These are phyloP conservation scores for Orthosia gothica DNA, from an alignment of 2,888 invertebrate species.

Conservation along the genomic window DNA sequence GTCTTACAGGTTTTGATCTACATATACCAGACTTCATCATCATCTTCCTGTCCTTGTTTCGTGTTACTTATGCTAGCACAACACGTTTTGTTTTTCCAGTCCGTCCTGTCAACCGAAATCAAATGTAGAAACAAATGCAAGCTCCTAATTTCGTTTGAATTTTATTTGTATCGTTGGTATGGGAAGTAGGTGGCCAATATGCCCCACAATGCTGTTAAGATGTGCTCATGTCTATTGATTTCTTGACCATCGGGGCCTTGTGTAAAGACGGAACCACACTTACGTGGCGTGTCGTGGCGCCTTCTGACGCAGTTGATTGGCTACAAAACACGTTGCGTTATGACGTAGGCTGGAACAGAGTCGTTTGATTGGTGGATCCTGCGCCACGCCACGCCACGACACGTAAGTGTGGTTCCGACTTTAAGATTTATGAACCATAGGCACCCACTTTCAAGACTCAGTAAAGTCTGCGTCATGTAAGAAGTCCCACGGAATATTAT, in stretches of 20 bases:
- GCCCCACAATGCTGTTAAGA: background rate
- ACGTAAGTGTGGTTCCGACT: too few relatives aligned
- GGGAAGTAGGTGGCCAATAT: background rate
- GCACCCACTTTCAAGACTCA: background rate
- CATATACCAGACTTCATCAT: background rate
- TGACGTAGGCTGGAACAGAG: too few relatives aligned
- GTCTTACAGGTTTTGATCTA: background rate
- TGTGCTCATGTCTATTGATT: background rate
- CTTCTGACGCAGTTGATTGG: too few relatives aligned
- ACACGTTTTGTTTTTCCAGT: background rate
- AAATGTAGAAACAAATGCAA: background rate
- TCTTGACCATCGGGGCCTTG: background rate
- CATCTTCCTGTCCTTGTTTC: background rate
- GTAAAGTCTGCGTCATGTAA: too few relatives aligned
- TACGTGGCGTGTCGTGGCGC: too few relatives aligned
- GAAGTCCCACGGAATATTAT: too few relatives aligned
- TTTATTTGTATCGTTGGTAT: too few relatives aligned
- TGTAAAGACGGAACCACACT: too few relatives aligned
- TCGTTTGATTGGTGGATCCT: too few relatives aligned
- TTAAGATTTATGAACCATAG: background rate
- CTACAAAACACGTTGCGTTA: too few relatives aligned
- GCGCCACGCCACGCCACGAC: too few relatives aligned
- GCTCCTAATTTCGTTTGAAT: background rate
- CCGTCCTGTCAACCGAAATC: too few relatives aligned
- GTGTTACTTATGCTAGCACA: background rate